Evolutionary conservation across 2,797 vertebrate genomes (phyloP).

Genomic region (Girardinus metallicus): DNA sequence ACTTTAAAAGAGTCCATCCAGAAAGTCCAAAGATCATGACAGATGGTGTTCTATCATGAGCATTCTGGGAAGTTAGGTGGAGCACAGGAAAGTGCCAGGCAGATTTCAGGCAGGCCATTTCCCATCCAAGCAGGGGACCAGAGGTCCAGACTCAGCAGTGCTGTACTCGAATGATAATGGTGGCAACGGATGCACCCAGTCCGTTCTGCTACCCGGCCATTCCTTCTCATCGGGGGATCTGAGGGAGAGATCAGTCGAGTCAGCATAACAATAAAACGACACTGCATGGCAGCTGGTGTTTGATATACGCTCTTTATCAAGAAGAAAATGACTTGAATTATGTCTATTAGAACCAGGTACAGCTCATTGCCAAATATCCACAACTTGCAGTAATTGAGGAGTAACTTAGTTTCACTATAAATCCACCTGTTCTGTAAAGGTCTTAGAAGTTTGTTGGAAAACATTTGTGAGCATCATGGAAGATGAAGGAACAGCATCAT

Average conservation of each 20-base stretch:
- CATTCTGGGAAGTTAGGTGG: constrained; percentile 21
- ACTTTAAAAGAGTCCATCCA: constrained; percentile 6
- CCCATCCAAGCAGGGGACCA: constrained; percentile 49
- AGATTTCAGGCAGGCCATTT: constrained; percentile 69
- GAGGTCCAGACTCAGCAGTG: constrained; percentile 31
- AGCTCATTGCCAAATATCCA: not conserved
- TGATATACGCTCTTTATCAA: constrained; percentile 30
- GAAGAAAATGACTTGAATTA: constrained; percentile 20
- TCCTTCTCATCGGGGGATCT: constrained; percentile 70
- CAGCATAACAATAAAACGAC: constrained; percentile 62
- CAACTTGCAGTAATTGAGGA: no score
- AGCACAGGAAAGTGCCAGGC: constrained; percentile 58
- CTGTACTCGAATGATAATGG: constrained; percentile 49
- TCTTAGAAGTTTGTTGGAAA: not conserved
- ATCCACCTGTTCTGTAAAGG: not conserved
- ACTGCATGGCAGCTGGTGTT: constrained; percentile 34
- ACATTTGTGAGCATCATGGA: not conserved
- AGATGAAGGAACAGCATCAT: not conserved
- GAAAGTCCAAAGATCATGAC: constrained; percentile 47
- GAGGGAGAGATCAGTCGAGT: constrained; percentile 68
- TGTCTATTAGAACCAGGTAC: constrained; percentile 7
- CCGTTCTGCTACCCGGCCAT: constrained; percentile 39
- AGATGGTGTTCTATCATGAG: constrained; percentile 22
- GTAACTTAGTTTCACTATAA: not conserved
- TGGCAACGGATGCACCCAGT: constrained; percentile 31